Base-by-base conservation (phyloP, 2,888 invertebrate genomes). In the Nephrocerus scutellatus region DNA sequence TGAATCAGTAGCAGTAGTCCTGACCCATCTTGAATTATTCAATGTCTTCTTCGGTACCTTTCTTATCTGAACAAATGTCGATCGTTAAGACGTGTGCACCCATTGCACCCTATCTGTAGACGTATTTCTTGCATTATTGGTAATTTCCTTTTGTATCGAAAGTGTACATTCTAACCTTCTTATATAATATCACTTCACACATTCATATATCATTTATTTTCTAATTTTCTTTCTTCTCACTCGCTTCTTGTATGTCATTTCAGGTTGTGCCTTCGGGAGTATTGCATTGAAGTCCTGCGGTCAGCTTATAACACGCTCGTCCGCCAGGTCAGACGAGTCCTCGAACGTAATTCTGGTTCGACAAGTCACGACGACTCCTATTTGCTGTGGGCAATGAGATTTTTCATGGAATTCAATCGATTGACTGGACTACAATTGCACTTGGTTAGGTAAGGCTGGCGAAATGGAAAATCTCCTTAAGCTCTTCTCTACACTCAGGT, bases 321-420 rank as follows among this genome's bases (percentile, higher is more conserved):
- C 87, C 78, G 79, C 57, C 78, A 84, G 63, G 86, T 90, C 9
- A 85, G 87, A 67, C 84, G 86, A 57, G 77, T 79, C 31, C 70
- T 84, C 47, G 78, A 79, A 19, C 71, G 79, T 43, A 75, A 75
- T 5, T 74, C 80, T 50, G 74, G 75, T 6, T 75, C 80, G 51
- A 79, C 80, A 1, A 84, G 84, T 60, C 80, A 90, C 63, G 96
- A 96, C 68, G 90, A 93, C 63, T 86, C 88, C 0, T 93, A 92
- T 68, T 92, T 93, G 66, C 72, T 96, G 46, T 95, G 93, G 92
- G 83, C 89, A 6, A 74, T 95, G 52, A 81, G 84, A 59, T 96
- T 95, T 72, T 96, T 96, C 68, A 93, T 96, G 91, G 90, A 92
- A 68, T 96, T 96, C 70, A 95, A 93, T 73, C 79, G 96, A 50